A percentile compares a stretch with the other conserved stretches of the same genome.
These are phyloP conservation scores for Calcarius lapponicus DNA, from an alignment of 2,797 vertebrate species.

Conservation along the genomic window DNA sequence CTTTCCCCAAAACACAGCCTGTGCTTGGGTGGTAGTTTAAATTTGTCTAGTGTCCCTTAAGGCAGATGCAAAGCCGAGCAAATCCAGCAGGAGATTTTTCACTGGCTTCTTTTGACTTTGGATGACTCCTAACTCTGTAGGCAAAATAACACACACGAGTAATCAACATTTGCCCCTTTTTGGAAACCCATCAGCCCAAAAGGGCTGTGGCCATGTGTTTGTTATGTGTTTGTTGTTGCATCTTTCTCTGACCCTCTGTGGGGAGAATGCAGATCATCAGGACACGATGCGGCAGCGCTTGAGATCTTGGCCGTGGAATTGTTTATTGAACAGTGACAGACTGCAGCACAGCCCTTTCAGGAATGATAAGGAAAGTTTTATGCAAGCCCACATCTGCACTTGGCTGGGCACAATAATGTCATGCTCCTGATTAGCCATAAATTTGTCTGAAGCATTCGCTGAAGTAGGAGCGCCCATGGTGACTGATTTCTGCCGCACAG, in stretches of 20 bases:
- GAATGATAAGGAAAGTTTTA: constrained; percentile 27
- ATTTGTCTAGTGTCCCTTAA: not conserved
- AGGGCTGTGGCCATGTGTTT: not conserved
- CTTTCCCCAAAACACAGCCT: not conserved
- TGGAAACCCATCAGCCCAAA: not conserved
- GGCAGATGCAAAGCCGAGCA: not conserved
- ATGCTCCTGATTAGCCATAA: constrained; percentile 1
- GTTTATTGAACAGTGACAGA: constrained; percentile 8
- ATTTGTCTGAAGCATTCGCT: not conserved
- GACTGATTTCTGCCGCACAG: not conserved
- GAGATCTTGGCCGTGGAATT: not conserved
- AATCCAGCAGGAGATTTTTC: not conserved
- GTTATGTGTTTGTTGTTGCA: not conserved
- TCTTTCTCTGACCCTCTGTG: not conserved
- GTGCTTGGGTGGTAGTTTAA: not conserved
- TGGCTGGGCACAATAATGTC: constrained; percentile 3
- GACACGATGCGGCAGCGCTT: fast-evolving
- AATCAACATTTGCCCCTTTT: constrained; percentile 7
- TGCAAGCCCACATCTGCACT: constrained; percentile 22
- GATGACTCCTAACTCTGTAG: not conserved
- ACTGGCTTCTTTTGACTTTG: not conserved
- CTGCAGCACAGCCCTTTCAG: not conserved
- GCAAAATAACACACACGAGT: not conserved
- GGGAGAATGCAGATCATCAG: not conserved
- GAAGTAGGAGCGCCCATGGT: not conserved